Percentiles rank a stretch among this genome's conserved stretches.
phyloP scores from a whole-genome alignment of 2,113 vertebrate species.

The Cricetomys ansorgei region DNA sequence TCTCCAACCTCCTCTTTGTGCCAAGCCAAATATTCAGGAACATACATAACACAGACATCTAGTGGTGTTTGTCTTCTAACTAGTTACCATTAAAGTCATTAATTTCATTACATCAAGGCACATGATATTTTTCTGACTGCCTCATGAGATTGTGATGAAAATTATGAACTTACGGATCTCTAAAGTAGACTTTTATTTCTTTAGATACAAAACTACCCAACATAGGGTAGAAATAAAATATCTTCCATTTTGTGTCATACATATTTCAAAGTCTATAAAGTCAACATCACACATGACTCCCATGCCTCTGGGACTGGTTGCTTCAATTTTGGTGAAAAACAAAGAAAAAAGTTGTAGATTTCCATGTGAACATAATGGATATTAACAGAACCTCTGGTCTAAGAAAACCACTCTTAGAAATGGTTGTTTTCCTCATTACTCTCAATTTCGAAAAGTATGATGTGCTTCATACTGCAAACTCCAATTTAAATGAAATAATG shows the following conservation, averaged over 20 bases:
- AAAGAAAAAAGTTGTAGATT: background rate
- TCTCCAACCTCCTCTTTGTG: background rate
- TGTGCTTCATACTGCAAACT: background rate
- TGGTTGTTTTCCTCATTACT: background rate
- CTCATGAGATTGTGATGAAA: constrained; percentile 33
- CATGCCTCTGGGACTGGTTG: background rate
- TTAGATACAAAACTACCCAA: constrained; percentile 25
- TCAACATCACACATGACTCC: background rate
- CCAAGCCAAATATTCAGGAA: background rate
- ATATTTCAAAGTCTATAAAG: constrained; percentile 33
- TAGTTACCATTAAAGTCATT: background rate
- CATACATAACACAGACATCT: background rate
- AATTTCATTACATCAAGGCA: background rate
- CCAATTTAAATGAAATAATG: constrained; percentile 34
- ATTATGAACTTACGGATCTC: background rate
- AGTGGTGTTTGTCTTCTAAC: background rate
- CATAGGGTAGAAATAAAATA: background rate
- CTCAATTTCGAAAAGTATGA: constrained; percentile 14
- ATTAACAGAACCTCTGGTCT: background rate
- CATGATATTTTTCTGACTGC: background rate
- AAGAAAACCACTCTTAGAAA: constrained; percentile 7
- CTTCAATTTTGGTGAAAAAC: background rate
- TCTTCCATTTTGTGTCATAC: background rate
- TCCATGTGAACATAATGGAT: background rate
- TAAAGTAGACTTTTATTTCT: constrained; percentile 35